A percentile compares a stretch with the other conserved stretches of the same genome.
Conservation (phyloP, 2,113 vertebrate genomes). For the Rhinolophus ferrumequinum region DNA sequence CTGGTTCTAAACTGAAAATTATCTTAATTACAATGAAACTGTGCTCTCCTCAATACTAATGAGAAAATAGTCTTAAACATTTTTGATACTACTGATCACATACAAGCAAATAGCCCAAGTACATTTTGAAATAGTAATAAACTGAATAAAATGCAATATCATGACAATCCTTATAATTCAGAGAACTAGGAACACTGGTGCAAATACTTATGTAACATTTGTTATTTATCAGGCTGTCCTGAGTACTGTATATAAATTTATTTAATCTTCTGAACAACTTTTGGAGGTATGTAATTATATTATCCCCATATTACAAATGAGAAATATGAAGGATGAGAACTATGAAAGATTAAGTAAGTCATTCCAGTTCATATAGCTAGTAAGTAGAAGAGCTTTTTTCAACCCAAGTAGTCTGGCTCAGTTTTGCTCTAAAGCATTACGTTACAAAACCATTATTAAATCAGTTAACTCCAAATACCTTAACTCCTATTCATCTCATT, state of each 20-base stretch:
- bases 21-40: not conserved
- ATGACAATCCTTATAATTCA: not conserved
- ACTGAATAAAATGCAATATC: not conserved
- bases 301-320: not conserved
- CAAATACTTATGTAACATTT: not conserved
- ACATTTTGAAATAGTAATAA: not conserved
- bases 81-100: not conserved
- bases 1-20: not conserved
- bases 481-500: not conserved
- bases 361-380: not conserved
- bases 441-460: not conserved
- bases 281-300: not conserved
- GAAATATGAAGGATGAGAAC: not conserved
- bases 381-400: not conserved
- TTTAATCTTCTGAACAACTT: not conserved
- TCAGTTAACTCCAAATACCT: not conserved
- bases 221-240: not conserved
- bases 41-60: not conserved
- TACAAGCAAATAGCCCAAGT: not conserved
- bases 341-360: not conserved
- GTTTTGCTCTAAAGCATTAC: not conserved
- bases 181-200: not conserved
- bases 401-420: not conserved
- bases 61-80: not conserved
- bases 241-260: slow-evolving; percentile 20